Evolutionary conservation across 2,888 invertebrate genomes (phyloP), one percentile per base, ranked within the genome.

Genomic region (Ophioninae sp.): DNA sequence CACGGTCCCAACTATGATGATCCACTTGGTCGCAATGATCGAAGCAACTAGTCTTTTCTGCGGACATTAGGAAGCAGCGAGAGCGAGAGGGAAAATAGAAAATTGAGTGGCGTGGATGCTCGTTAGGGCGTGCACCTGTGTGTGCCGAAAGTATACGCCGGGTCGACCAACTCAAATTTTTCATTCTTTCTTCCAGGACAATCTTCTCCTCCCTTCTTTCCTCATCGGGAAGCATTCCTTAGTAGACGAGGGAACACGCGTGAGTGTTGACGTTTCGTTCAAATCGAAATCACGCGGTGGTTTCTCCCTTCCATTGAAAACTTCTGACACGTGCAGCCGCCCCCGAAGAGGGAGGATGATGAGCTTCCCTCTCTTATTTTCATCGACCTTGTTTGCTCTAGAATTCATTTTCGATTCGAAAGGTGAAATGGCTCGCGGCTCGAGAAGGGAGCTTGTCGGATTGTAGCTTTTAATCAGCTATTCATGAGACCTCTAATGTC

Each of bases 41-140:
- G 56, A 74, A 61, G 21, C 44, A 21, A 23, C 50, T 64, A 68
- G 62, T 21, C 69, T 61, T 39, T 61, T 74, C 75, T 70, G 44
- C 70, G 76, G 44, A 10, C 13, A 73, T n/a, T 57, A 73, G 50
- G 30, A 70, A 23, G 68, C 57, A 37, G 64, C 20, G 13, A 59
- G 64, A 70, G 70, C 57, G 81, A 80, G 79, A 85, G 62, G 82
- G 62, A 81, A 79, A 69, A 80, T 68, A 64, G 67, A 67, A 77
- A 83, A 76, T 79, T 61, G 79, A 79, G 81, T 75, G 76, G 44
- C 67, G 70, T 67, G 83, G 79, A 75, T 81, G 89, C 89, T 90
- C 89, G 90, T 90, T 90, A 90, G 88, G 77, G 79, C 85, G 76
- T 89, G 90, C 91, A 91, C 91, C 91, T 91, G 91, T 91, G 88